These are phyloP conservation scores for Malurus elegans DNA, from an alignment of 2,113 vertebrate genomes.

Conservation along the genomic window DNA sequence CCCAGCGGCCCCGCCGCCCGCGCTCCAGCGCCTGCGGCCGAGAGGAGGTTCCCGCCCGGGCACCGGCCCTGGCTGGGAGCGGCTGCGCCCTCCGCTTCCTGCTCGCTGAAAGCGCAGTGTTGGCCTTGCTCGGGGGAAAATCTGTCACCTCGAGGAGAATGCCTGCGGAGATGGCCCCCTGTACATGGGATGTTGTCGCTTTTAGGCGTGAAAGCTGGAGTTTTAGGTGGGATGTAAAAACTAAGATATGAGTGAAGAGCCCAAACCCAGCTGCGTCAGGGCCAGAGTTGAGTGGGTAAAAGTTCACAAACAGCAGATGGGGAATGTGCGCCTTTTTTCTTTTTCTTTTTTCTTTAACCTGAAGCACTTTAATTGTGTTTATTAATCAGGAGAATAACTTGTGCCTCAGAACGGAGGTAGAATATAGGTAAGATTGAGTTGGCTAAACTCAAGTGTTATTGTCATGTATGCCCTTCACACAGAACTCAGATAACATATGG, in stretches of 20 bases:
- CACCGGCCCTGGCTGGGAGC: not conserved
- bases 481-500: fast-evolving
- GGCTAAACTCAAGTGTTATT: not conserved
- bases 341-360: too few relatives aligned
- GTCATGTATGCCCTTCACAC: fast-evolving
- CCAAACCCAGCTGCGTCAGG: not conserved
- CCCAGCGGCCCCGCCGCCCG: not conserved
- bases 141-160: fast-evolving
- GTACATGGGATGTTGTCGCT: fast-evolving
- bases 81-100: not conserved
- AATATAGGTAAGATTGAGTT: not conserved
- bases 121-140: not conserved
- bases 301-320: not conserved
- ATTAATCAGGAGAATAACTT: not conserved
- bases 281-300: not conserved
- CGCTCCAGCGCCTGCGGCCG: not conserved
- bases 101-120: fast-evolving
- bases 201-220: fast-evolving
- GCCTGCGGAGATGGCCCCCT: fast-evolving
- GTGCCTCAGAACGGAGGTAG: not conserved
- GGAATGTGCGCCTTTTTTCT: fast-evolving
- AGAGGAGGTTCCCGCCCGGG: not conserved
- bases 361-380: not conserved
- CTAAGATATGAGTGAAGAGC: fast-evolving
- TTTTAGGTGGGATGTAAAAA: fast-evolving